Base-by-base conservation (phyloP, 2,797 vertebrate species). In the Kryptolebias ocellatus region DNA sequence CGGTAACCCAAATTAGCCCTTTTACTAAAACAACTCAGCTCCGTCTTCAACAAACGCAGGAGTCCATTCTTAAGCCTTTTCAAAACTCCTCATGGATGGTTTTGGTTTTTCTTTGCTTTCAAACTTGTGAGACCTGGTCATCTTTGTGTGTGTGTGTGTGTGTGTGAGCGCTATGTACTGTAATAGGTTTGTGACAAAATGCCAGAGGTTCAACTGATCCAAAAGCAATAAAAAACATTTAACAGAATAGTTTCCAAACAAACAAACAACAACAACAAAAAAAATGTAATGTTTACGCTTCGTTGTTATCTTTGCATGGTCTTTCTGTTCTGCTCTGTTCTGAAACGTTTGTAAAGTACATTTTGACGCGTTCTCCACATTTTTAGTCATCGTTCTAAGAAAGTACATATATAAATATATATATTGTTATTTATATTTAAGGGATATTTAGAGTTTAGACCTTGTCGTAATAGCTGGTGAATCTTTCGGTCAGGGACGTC, bases 371-470 rank as follows among this genome's bases (percentile, higher is more conserved):
- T 82, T 92, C 80, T 90, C 77, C 68, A 80, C 81, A 81, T 92
- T 89, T 24, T 86, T 86, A 85, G 80, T 89, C 80, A 65, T 87
- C 76, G 77, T 89, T 89, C 88, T 89, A 67, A 76, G 87, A 62
- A 86, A 91, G 20, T 24, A 24, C 20, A 24, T 24, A 24, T 24
- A 24, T 24, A 24, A 24, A 24, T 24, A 24, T 24, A 89, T 68
- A 86, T 83, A 84, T 89, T 90, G 88, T 93, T 93, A 93, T 93
- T 94, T 93, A 93, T 93, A 95, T 94, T 90, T 93, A 93, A 93
- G 94, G 93, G 94, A 94, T 91, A 91, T 93, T 89, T 91, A 87
- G 86, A 90, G 91, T 94, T 93, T 93, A 93, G 90, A 91, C 84
- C 90, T 86, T 84, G 86, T 83, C 91, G 86, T 90, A 85, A 62